phyloP scores from a whole-genome alignment of 2,888 invertebrate genomes.

The Macropis europaea region DNA sequence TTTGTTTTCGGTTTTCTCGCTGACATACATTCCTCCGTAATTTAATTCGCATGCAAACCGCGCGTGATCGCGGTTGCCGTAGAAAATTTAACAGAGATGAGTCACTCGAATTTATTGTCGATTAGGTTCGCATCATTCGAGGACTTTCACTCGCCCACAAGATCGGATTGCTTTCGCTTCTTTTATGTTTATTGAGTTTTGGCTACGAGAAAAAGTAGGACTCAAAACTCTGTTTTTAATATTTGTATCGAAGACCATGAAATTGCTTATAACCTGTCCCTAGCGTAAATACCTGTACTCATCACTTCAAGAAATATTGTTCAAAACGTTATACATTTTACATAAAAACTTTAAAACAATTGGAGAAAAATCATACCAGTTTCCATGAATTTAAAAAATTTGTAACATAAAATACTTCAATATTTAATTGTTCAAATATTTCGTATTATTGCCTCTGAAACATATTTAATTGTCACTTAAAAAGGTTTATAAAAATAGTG shows the following conservation, averaged over 20 bases:
- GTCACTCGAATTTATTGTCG: constrained; percentile 34
- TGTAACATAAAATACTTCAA: too few species aligned
- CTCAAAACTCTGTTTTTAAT: background rate
- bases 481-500: too few species aligned
- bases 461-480: too few species aligned
- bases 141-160: constrained; percentile 54
- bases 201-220: constrained; percentile 10
- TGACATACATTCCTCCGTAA: background rate
- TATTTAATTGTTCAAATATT: too few species aligned
- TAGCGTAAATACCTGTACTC: too few species aligned
- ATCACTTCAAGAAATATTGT: too few species aligned
- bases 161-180: constrained; percentile 46
- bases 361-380: too few species aligned
- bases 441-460: too few species aligned
- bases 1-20: background rate
- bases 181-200: background rate
- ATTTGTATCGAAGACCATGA: background rate
- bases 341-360: too few species aligned
- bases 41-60: background rate
- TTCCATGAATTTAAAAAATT: too few species aligned
- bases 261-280: background rate
- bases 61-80: background rate
- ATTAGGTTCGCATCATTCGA: constrained; percentile 49
- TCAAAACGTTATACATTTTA: too few species aligned
- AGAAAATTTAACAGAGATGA: constrained; percentile 34